Evolutionary conservation across 2,888 invertebrate species (phyloP).

Genomic region (Cenopis cana): DNA sequence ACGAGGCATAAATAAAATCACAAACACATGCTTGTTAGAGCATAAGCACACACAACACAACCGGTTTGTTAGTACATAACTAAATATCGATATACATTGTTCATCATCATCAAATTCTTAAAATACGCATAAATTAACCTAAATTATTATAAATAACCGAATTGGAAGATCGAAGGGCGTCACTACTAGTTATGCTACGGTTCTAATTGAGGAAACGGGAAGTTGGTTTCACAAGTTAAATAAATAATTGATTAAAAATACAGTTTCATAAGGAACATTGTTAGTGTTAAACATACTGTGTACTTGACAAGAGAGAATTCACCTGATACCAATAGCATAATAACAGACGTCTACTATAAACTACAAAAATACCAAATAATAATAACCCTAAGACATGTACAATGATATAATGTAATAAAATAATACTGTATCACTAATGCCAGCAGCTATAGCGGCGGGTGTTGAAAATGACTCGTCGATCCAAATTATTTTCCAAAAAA

Average conservation of each 20-base stretch:
- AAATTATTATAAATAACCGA: conserved; percentile 78
- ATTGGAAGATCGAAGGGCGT: conserved; percentile 75
- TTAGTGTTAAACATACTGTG: conserved; percentile 27
- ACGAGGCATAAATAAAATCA: conserved; percentile 65
- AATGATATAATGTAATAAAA: conserved; percentile 77
- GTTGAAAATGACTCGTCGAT: conserved; percentile 50
- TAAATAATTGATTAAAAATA: conserved; percentile 39
- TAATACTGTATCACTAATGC: conserved; percentile 83
- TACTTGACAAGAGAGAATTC: conserved; percentile 42
- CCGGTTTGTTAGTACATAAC: conserved; percentile 83
- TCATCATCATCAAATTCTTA: conserved; percentile 77
- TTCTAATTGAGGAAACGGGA: conserved; percentile 37
- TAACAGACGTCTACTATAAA: conserved; percentile 66
- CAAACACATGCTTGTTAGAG: conserved; percentile 84
- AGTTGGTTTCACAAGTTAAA: conserved; percentile 22
- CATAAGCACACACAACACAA: conserved; percentile 84
- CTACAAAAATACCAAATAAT: conserved; percentile 66
- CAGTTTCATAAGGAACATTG: conserved; percentile 39
- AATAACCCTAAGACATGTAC: conserved; percentile 78
- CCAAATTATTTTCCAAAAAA: conserved; percentile 32
- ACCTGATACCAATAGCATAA: conserved; percentile 51
- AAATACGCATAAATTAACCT: conserved; percentile 72
- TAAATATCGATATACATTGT: conserved; percentile 77
- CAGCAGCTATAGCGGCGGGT: conserved; percentile 72
- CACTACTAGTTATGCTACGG: conserved; percentile 55